Percentiles rank a stretch among this genome's conserved stretches.
Conservation (phyloP, 2,113 vertebrate species). For the Thamnaconus septentrionalis region DNA sequence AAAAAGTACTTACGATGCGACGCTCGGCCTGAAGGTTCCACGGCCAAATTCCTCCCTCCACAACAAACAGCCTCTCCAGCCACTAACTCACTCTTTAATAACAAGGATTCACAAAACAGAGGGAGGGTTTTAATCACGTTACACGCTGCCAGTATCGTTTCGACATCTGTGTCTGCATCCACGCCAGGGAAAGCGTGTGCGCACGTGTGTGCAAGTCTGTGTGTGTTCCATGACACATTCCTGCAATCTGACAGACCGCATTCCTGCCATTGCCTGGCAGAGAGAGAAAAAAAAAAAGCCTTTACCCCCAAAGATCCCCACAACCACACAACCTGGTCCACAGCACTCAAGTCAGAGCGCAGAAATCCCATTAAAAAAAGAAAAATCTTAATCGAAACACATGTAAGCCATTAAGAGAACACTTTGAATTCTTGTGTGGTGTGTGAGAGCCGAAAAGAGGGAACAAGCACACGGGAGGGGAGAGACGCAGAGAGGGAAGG, state of each 20-base stretch:
- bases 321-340: constrained; percentile 54
- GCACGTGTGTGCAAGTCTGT: constrained; percentile 26
- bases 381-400: constrained; percentile 75
- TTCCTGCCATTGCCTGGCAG: constrained; percentile 64
- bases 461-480: constrained; percentile 37
- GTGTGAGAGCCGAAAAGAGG: constrained; percentile 48
- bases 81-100: constrained; percentile 10
- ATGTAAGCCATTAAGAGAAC: constrained; percentile 74
- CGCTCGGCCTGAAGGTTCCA: constrained; percentile 26
- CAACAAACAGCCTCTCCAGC: constrained; percentile 24
- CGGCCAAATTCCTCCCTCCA: constrained; percentile 22
- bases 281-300: constrained; percentile 38
- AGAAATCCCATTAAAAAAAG: constrained; percentile 69
- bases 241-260: constrained; percentile 60
- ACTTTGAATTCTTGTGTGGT: constrained; percentile 70
- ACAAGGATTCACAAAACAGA: background rate
- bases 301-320: constrained; percentile 55
- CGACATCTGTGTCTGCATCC: constrained; percentile 45
- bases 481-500: constrained; percentile 44
- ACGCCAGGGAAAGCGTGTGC: background rate
- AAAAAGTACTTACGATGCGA: background rate
- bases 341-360: constrained; percentile 50
- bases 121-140: constrained; percentile 21
- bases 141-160: constrained; percentile 14
- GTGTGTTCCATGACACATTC: constrained; percentile 48